Evolutionary conservation across 2,797 vertebrate genomes (phyloP).

Genomic region (Brachyrhaphis roseni): DNA sequence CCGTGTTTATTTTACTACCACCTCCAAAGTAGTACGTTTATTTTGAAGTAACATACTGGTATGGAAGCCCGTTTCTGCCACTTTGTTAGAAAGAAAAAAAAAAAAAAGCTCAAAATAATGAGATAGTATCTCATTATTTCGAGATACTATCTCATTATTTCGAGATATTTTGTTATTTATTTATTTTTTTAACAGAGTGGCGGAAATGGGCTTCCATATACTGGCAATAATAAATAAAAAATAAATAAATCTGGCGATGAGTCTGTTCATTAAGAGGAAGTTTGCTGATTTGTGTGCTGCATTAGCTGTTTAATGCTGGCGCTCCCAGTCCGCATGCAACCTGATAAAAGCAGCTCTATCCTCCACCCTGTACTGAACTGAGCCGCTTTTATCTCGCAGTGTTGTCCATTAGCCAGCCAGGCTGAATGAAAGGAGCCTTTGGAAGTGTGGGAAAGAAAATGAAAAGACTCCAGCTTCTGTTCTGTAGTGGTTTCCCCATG

Average conservation of each 20-base stretch:
- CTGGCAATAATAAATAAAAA: background rate
- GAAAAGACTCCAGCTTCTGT: slow-evolving; percentile 49
- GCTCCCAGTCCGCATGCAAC: background rate
- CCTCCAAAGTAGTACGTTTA: background rate
- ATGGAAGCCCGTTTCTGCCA: too few relatives aligned
- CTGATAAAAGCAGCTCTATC: background rate
- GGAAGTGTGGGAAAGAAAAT: slow-evolving; percentile 39
- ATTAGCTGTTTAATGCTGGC: background rate
- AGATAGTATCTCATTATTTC: too few relatives aligned
- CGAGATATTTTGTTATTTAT: too few relatives aligned
- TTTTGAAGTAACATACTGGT: background rate
- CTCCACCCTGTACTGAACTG: slow-evolving; percentile 20
- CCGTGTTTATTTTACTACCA: background rate
- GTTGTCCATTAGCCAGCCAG: slow-evolving; percentile 45
- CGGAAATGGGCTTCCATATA: too few relatives aligned
- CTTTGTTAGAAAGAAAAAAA: too few relatives aligned
- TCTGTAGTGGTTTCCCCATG: slow-evolving; percentile 27
- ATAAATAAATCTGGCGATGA: background rate
- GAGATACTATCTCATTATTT: too few relatives aligned
- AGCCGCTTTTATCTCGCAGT: slow-evolving; percentile 31
- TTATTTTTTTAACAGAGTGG: too few relatives aligned
- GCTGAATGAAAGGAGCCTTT: slow-evolving; percentile 53
- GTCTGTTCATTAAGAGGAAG: background rate
- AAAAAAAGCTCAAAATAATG: too few relatives aligned
- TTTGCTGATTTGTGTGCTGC: background rate